Evolutionary conservation across 1,140 invertebrate genomes (phyloP), one percentile per base, ranked within the genome.

Genomic region (Drosophila sp.): DNA sequence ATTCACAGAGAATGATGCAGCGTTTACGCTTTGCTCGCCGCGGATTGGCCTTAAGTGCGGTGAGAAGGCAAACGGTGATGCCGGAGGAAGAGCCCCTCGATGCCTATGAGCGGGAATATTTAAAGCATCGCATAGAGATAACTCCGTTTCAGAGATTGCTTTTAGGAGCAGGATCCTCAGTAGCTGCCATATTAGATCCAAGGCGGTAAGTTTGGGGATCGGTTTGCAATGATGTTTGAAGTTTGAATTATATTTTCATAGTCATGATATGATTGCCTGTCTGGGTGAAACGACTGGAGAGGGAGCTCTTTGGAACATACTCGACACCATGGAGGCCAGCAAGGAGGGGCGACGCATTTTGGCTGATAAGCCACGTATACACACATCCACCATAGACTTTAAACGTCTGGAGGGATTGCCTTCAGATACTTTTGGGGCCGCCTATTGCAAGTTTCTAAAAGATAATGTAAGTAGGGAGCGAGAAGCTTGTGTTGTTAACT

Each of bases 201-300:
- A 92, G 80, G 71, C 91, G 91, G 91, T 92, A 60, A 23, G 23
- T 33, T n/a, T 10, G 1, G 55, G 27, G 17, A 23, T 25, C 44
- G 1, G 0, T 23, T 4, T 30, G 3, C n/a, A 17, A 61, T 8
- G 2, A 50, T 17, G 17, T 11, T 11, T 30, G 25, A 3, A 10
- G 10, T 2, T 6, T 32, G 4, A 30, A 7, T 33, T 35, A 25
- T 10, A n/a, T 4, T 25, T 11, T 62, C 60, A 3, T 77, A 94
- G 96, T 60, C 95, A 94, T n/a, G 98, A 99, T 92, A 98, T 98
- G 97, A 97, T 99, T 80, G 97, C 97, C 40, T 96, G 97, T 76
- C 93, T 99, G 63, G 98, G 97, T 3, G 98, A 99, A 93, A 96
- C 97, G 0, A 97, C 97, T 2, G 97, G 97, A 1, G 92, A 94